Base-by-base conservation (phyloP, 2,888 invertebrate species). In the Tanytarsus gracilentus region DNA sequence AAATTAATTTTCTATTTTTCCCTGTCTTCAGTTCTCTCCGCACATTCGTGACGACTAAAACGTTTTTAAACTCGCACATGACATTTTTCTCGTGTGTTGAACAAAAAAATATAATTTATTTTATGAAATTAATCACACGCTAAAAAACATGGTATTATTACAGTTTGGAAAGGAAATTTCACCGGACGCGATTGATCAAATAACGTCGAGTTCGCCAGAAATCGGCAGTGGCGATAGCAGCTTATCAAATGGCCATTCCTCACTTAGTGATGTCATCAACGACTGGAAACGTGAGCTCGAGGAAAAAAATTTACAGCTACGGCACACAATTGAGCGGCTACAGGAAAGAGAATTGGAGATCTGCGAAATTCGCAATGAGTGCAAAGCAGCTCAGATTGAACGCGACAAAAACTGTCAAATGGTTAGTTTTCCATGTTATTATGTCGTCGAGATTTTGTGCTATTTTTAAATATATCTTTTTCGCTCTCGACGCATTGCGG, bases 331-430 rank as follows among this genome's bases (percentile, higher is more conserved):
- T 11, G 48, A 29, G n/a, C 29, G 33, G 8, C 29, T 58, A 21
- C 23, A 11, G 30, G 14, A 27, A 11, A 58, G 48, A 58, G 58
- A 58, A 0, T 14, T 14, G 8, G 48, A 58, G 30, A 48, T 58
- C 7, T 44, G 33, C 9, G 48, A 58, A 23, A 16, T 29, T 7
- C 44, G 16, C 9, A 21, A 30, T 23, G 18, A 36, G 21, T 44
- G 11, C 6, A 48, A 44, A 18, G 6, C 48, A 2, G 26, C 48
- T 7, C 36, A 58, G 14, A n/a, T 30, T 21, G 58, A 58, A 16
- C 44, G 30, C 4, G 58, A 58, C n/a, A 58, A 58, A 30, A 48
- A 48, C 30, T 44, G 48, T 26, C 58, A 58, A 58, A 58, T 33
- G 58, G 58, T 58, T 9, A 40, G 26, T 56, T 7, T 33, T n/a